phyloP scores from a whole-genome alignment of 2,797 vertebrate species.

The Oryzias sinensis region DNA sequence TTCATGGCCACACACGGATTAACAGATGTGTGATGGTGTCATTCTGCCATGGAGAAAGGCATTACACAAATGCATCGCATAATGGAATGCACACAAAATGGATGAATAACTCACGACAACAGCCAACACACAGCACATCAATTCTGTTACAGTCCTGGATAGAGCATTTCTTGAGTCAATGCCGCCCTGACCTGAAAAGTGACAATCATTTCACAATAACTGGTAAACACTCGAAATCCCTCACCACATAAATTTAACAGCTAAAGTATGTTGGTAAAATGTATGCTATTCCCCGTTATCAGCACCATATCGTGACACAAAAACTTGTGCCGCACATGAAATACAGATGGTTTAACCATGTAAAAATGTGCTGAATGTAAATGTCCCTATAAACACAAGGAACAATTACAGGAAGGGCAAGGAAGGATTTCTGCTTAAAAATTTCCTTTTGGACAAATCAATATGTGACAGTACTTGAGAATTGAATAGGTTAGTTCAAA shows the following conservation, averaged over 20 bases:
- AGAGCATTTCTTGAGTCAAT: conserved; percentile 34
- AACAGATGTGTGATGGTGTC: conserved; percentile 60
- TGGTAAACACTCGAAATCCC: conserved; percentile 20
- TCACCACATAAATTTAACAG: conserved; percentile 19
- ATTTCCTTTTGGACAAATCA: conserved; percentile 66
- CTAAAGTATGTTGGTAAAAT: conserved; percentile 22
- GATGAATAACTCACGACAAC: conserved; percentile 29
- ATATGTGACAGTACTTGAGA: conserved; percentile 66
- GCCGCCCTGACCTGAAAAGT: conserved; percentile 23
- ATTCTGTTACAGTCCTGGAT: conserved; percentile 36
- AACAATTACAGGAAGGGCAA: conserved; percentile 34
- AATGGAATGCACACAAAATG: conserved; percentile 42
- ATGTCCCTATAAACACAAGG: conserved; percentile 21
- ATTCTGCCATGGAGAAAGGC: conserved; percentile 45
- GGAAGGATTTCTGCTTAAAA: conserved; percentile 49
- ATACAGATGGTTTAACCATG: conserved; percentile 10
- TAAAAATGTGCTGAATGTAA: conserved; percentile 24
- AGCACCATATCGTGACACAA: conserved; percentile 26
- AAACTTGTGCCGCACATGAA: conserved; percentile 8
- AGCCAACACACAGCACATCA: conserved; percentile 19
- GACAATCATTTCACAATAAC: conserved; percentile 18
- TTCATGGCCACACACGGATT: conserved; percentile 54
- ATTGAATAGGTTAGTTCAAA: conserved; percentile 2
- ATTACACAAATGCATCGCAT: conserved; percentile 46
- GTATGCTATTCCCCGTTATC: conserved; percentile 18